Evolutionary conservation across 2,797 vertebrate species (phyloP), one percentile per base, ranked within the genome.

Genomic region (Gephyroberyx darwinii): DNA sequence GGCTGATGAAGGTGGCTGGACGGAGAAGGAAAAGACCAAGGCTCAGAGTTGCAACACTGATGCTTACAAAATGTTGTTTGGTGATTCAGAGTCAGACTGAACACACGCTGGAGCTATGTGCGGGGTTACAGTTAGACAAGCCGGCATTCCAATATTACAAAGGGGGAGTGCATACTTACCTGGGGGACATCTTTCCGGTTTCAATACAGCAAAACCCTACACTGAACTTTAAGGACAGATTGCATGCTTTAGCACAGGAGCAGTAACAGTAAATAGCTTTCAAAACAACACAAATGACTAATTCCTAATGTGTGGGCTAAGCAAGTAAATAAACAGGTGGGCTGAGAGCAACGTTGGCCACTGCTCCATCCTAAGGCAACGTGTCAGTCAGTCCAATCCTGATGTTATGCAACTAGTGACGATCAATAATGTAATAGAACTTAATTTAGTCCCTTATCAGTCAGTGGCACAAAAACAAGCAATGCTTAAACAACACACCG

Each of bases 151-250:
- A 59, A 26, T 31, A 51, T 78, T 54, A 72, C 45, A 56, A 61
- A 51, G 45, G 4, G n/a, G 39, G 47, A 45, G 51, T 5, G 16
- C 41, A 60, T 47, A 82, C 83, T 88, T 85, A 91, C 88, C 82
- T 77, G 68, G 13, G 45, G 69, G 81, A 77, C 82, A 78, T 78
- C 78, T 65, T 77, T 81, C 78, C 78, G 77, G 69, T 81, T 65
- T 80, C 81, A 88, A 76, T 1, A 77, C 84, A 83, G 81, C 81
- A 75, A 84, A 85, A 82, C 65, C 84, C 85, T 82, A 76, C 78
- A 78, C 85, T 87, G 86, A 91, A 86, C 88, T 93, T 91, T 81
- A 88, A 81, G 90, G 85, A 92, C 88, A 93, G 89, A 92, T 85
- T 87, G 78, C 84, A 87, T 75, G 84, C 85, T 92, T 90, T 85